phyloP scores from a whole-genome alignment of 2,797 vertebrate genomes.

The Rhabdomys pumilio region DNA sequence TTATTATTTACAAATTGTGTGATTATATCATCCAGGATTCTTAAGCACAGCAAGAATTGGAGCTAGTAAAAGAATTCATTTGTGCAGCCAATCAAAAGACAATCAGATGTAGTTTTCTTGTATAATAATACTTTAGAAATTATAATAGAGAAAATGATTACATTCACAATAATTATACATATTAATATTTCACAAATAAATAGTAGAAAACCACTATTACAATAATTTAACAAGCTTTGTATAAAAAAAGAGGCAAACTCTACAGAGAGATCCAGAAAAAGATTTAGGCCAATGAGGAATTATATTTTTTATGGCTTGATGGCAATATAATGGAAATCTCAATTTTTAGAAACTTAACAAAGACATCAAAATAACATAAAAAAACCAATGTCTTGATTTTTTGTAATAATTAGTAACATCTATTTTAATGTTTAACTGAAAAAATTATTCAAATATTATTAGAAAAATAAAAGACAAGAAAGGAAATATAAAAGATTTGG shows the following conservation, averaged over 20 bases:
- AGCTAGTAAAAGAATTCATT: slow-evolving; percentile 70
- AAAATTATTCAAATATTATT: background rate
- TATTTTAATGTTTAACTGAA: slow-evolving; percentile 32
- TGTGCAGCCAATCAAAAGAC: slow-evolving; percentile 39
- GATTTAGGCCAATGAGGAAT: background rate
- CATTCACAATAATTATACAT: slow-evolving; percentile 33
- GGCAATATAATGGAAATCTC: background rate
- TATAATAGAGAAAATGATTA: slow-evolving; percentile 54
- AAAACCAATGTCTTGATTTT: background rate
- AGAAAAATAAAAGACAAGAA: background rate
- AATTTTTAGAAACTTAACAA: slow-evolving; percentile 36
- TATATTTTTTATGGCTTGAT: slow-evolving; percentile 1
- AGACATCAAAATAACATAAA: background rate
- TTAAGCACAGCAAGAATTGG: slow-evolving; percentile 67
- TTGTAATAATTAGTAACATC: background rate
- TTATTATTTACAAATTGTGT: slow-evolving; percentile 77
- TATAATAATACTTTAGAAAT: slow-evolving; percentile 52
- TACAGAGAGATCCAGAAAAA: background rate
- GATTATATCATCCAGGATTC: slow-evolving; percentile 55
- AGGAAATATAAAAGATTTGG: slow-evolving; percentile 6
- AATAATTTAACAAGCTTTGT: slow-evolving; percentile 36
- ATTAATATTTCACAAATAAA: slow-evolving; percentile 59
- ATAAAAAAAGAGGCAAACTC: background rate
- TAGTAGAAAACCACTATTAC: background rate
- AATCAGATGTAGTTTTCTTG: slow-evolving; percentile 67